Conservation (phyloP, 2,113 vertebrate genomes). For the Chlorodrepanis virens region DNA sequence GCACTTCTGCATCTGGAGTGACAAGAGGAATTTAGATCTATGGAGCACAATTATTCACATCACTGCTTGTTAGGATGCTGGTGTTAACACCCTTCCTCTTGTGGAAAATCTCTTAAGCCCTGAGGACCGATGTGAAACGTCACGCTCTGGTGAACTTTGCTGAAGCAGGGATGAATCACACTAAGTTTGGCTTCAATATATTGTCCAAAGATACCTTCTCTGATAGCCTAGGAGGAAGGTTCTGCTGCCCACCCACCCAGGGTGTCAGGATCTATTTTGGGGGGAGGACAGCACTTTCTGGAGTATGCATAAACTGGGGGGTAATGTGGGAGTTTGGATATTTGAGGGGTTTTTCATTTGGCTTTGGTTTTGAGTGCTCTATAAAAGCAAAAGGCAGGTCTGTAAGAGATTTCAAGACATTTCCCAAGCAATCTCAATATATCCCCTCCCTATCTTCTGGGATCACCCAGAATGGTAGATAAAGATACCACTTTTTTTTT, state of each 20-base stretch:
- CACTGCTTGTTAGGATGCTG: slow-evolving; percentile 22
- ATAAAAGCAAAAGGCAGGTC: background rate
- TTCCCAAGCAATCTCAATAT: background rate
- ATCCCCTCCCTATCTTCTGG: background rate
- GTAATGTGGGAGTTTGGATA: background rate
- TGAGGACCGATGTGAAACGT: background rate
- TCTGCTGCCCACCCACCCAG: background rate
- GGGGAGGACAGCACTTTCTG: background rate
- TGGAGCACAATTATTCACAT: slow-evolving; percentile 6
- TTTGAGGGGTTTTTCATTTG: background rate
- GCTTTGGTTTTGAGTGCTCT: background rate
- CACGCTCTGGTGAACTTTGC: background rate
- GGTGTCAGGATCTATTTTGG: accelerated
- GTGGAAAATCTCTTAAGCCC: slow-evolving; percentile 55
- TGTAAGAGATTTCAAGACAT: background rate
- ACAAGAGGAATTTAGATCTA: slow-evolving; percentile 21
- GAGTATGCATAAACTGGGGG: background rate
- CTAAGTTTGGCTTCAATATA: background rate
- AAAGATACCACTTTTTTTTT: background rate
- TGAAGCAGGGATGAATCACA: background rate
- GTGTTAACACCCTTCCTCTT: slow-evolving; percentile 61
- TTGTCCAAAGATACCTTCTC: background rate
- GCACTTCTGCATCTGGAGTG: background rate
- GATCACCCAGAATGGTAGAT: background rate
- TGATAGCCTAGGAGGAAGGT: background rate